Base-by-base conservation (phyloP, 2,113 vertebrate genomes). In the Colaptes auratus region DNA sequence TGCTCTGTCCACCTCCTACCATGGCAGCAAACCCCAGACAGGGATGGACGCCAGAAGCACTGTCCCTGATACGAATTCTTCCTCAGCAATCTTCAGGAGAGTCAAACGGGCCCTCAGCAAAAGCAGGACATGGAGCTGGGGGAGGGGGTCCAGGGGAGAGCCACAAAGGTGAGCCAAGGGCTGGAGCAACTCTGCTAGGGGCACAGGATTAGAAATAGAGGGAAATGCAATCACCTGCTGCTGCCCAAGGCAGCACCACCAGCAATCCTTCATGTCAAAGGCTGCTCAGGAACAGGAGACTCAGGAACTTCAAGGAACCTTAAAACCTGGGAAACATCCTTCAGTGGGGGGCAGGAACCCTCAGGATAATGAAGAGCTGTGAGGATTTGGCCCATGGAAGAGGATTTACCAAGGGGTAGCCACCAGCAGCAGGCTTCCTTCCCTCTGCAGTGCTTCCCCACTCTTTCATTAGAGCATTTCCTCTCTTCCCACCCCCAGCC, bases 391-490 rank as follows among this genome's bases (percentile, higher is more conserved):
- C 92, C n/a, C 11, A 24, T 27, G 46, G 25, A 63, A 93, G 35
- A 64, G n/a, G 48, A 78, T 76, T 23, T 39, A 50, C 36, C 82
- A 82, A 66, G 52, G 72, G 74, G 52, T 33, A 86, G 55, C 66
- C 75, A 71, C 4, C 4, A 93, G 39, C 5, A 6, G 12, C 3
- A 42, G 74, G 46, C 55, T 52, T 31, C 31, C 60, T 89, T 67
- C 74, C 3, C 39, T 90, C 91, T 89, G 85, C 86, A 93, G 66
- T 6, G 55, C 73, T 92, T 81, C 81, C 64, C 44, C 79, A 24
- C 72, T 89, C 97, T 96, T 96, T 82, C 75, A 75, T 94, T 89
- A 95, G 27, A 24, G 25, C 91, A 20, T 65, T 88, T 87, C 42
- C 80, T 61, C 60, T 46, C 23, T 18, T 14, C 66, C 17, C 18